Base-by-base conservation (phyloP, 2,113 vertebrate genomes). In the Regulus satrapa region DNA sequence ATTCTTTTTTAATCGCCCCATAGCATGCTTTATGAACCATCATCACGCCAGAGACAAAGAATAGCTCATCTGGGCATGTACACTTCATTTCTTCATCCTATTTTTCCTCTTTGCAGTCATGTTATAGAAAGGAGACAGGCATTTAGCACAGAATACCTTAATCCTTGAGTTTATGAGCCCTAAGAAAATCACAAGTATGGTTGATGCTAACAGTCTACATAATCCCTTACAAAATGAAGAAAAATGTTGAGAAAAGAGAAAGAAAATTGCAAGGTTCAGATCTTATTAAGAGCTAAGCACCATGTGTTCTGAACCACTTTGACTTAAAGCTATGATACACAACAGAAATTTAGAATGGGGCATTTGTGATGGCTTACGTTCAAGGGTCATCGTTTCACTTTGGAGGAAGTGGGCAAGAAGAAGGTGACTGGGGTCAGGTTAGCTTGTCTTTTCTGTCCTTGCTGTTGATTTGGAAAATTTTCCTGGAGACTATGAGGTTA, bases 11-110 rank as follows among this genome's bases (percentile, higher is more conserved):
- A 90, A 81, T 84, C 6, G 10, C 63, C 61, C 93, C 88, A 90
- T 81, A 92, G 85, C 91, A 96, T 94, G 88, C 85, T 97, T 97
- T 96, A 93, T 96, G 95, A 95, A 72, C 85, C 95, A 59, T 95
- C 48, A 56, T 63, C 68, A 86, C 2, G 3, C 59, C 55, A 71
- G 78, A 93, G 67, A 74, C 59, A 74, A 90, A 76, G 72, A 95
- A 73, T 43, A 83, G 81, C 87, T 95, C 87, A 78, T 94, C 85
- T 93, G 79, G 79, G 55, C 75, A 68, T 43, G 68, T 89, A 84
- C 63, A 88, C 55, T 88, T 88, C 40, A 84, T 96, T 96, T 95
- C 92, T 93, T 92, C 43, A 67, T 80, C 76, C 43, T 75, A 23
- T 80, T 90, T 95, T 92, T 77, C 62, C 52, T 92, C 72, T 88